These are phyloP conservation scores for Tokudaia muenninki DNA, from an alignment of 2,797 vertebrate species.

Conservation along the genomic window DNA sequence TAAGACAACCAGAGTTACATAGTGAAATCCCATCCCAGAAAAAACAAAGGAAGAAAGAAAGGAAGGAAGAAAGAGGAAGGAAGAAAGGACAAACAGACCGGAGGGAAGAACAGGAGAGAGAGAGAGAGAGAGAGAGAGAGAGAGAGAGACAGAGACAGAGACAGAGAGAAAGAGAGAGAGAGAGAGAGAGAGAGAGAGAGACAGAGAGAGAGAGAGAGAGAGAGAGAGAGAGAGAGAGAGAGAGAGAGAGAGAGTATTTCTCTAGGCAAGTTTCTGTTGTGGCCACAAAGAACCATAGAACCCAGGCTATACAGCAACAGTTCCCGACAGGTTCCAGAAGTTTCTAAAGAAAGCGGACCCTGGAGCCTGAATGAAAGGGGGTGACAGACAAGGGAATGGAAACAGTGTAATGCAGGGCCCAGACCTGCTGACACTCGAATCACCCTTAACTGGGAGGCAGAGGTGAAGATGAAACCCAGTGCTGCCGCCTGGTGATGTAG, in stretches of 20 bases:
- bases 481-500: neutral
- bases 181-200: neutral
- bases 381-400: neutral
- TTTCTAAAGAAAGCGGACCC: neutral
- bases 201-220: neutral
- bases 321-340: neutral
- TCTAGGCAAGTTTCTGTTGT: neutral
- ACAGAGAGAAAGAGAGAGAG: no score
- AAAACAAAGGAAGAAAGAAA: neutral
- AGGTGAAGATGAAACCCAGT: neutral
- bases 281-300: neutral
- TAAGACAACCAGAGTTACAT: neutral
- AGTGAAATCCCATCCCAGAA: neutral
- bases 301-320: neutral
- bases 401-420: neutral
- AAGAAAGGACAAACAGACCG: no score
- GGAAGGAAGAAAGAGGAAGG: neutral
- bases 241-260: neutral
- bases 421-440: neutral
- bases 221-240: no score
- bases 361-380: no score
- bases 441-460: no score
- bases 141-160: no score
- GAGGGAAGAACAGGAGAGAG: no score
- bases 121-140: no score